Conservation (phyloP, 2,113 vertebrate species). For the Gallinago paraguaiae region DNA sequence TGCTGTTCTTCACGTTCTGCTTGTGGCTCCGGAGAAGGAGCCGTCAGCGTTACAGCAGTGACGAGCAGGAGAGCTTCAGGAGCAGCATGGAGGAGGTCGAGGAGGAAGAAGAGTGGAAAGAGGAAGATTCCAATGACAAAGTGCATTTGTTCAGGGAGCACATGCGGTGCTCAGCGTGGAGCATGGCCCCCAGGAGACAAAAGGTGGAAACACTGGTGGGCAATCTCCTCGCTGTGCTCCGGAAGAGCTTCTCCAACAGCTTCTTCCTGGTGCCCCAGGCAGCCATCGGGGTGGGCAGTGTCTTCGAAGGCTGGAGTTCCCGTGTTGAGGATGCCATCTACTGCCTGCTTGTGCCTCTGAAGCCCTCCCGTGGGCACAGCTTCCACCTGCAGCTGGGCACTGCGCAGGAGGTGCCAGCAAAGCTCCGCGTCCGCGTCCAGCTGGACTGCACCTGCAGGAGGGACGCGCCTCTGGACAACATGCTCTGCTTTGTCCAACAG, state of each 20-base stretch:
- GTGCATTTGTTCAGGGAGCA: too few species aligned
- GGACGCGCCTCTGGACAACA: neutral
- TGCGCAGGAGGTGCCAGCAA: rapidly evolving
- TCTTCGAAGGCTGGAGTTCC: neutral
- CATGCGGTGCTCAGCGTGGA: too few species aligned
- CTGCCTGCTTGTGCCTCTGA: neutral
- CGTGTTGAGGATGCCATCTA: rapidly evolving
- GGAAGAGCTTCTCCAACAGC: too few species aligned
- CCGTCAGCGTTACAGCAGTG: neutral
- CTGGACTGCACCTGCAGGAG: neutral
- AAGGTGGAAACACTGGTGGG: neutral
- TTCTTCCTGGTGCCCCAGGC: too few species aligned
- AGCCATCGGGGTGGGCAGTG: neutral
- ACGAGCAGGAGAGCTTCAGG: neutral
- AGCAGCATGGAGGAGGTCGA: neutral
- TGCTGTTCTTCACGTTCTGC: neutral
- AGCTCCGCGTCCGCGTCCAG: rapidly evolving
- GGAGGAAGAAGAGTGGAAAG: too few species aligned
- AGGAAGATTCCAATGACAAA: too few species aligned
- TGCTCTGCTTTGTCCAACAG: neutral
- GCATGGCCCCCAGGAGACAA: too few species aligned
- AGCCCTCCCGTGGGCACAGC: neutral
- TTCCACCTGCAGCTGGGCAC: too few species aligned
- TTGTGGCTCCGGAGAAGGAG: neutral
- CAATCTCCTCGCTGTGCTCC: too few species aligned